These are phyloP conservation scores for Scaptomyza pallida DNA, from an alignment of 1,140 invertebrate species.

Conservation along the genomic window DNA sequence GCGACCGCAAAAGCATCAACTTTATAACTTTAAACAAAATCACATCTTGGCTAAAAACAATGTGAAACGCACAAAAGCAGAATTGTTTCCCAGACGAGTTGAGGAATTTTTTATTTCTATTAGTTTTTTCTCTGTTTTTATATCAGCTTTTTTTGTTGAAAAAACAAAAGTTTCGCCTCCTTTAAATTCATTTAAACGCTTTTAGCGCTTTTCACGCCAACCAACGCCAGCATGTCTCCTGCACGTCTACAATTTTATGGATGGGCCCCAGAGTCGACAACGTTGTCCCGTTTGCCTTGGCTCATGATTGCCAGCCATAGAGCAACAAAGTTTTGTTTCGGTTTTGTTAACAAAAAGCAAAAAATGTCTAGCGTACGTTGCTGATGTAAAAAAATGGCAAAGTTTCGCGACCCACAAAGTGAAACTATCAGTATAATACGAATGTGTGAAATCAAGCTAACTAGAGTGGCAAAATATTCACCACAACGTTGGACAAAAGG, in stretches of 20 bases:
- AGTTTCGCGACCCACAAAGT: slow-evolving; percentile 49
- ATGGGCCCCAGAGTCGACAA: slow-evolving; percentile 20
- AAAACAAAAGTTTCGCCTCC: slow-evolving; percentile 68
- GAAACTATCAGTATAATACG: slow-evolving; percentile 32
- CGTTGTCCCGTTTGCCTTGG: neutral
- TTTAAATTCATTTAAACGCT: slow-evolving; percentile 79
- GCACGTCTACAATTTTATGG: slow-evolving; percentile 49
- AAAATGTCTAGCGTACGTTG: slow-evolving; percentile 14
- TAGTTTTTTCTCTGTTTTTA: neutral
- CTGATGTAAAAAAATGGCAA: slow-evolving; percentile 58
- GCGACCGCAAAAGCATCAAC: slow-evolving; percentile 18
- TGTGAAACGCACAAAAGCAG: slow-evolving; percentile 49
- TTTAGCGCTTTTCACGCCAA: slow-evolving; percentile 73
- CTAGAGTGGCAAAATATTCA: slow-evolving; percentile 23
- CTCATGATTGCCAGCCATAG: neutral
- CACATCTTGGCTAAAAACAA: slow-evolving; percentile 53
- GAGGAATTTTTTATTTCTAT: slow-evolving; percentile 14
- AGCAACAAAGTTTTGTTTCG: slow-evolving; percentile 41
- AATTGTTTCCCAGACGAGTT: slow-evolving; percentile 41
- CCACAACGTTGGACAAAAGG: neutral
- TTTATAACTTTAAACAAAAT: slow-evolving; percentile 64
- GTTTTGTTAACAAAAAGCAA: slow-evolving; percentile 45
- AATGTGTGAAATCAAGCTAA: slow-evolving; percentile 32
- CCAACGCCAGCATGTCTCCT: slow-evolving; percentile 42
- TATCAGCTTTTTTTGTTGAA: slow-evolving; percentile 18